Evolutionary conservation across 2,113 vertebrate species (phyloP), one percentile per base, ranked within the genome.

Genomic region (Sorex araneus): DNA sequence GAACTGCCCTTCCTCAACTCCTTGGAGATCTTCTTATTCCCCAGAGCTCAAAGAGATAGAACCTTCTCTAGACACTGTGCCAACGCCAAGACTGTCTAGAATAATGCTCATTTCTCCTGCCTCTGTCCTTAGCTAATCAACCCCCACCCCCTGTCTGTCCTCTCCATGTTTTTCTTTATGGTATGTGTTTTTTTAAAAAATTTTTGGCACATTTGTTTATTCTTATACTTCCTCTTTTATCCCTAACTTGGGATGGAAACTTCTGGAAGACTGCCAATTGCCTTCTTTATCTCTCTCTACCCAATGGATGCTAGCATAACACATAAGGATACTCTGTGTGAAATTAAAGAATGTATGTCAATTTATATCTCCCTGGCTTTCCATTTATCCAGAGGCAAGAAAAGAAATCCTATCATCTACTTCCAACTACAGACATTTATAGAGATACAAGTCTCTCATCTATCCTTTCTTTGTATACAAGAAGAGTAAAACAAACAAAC

Each of bases 121-220:
- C 6, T 78, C 32, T 87, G 25, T 90, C 57, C 91, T 87, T 21
- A 7, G 30, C 16, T 0, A 47, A 27, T 50, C 60, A 70, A 27
- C 13, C 60, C 66, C 10, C 45, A 4, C 40, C 79, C 57, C 28
- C 77, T 70, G 9, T 16, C 36, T 9, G 6, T 18, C n/a, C 15
- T 70, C 75, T 75, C 30, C 60, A 47, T 1, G 27, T 30, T 81
- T 90, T 82, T 69, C 64, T 90, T 87, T 84, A 70, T 19, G n/a
- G 21, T 50, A 57, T 21, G 54, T 54, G 50, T 11, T 2, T 1
- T 10, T 54, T 36, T n/a, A 19, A 28, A 5, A 66, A 28, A 23
- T 30, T 73, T 66, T 66, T 10, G 67, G 30, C 6, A 2, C 13
- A 6, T 23, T 60, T 92, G 15, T 43, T 34, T 89, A 36, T 71